A percentile compares a stretch with the other conserved stretches of the same genome.
phyloP scores from a whole-genome alignment of 2,113 vertebrate species.

The Pyxicephalus adspersus region DNA sequence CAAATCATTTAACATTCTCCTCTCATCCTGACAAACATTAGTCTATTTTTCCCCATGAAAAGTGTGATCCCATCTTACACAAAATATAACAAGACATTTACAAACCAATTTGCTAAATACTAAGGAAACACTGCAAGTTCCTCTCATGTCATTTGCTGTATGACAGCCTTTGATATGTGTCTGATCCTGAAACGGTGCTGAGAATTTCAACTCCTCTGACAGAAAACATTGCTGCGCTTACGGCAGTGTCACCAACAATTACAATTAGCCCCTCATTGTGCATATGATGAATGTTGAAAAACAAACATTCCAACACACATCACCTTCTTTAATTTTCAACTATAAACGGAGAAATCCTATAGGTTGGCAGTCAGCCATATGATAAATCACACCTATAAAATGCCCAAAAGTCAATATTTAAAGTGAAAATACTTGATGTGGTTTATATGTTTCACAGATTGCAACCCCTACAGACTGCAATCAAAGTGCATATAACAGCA shows the following conservation, averaged over 20 bases:
- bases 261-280: constrained; percentile 7
- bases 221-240: constrained; percentile 28
- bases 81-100: constrained; percentile 50
- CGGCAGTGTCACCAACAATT: background rate
- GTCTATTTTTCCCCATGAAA: constrained; percentile 23
- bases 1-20: constrained; percentile 43
- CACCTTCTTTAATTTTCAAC: constrained; percentile 4
- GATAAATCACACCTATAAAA: background rate
- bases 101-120: constrained; percentile 44
- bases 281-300: constrained; percentile 27
- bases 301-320: constrained; percentile 42
- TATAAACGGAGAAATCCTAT: constrained; percentile 5
- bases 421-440: background rate
- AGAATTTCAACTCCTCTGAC: constrained; percentile 3
- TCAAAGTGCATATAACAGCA: no score
- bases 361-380: background rate
- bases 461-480: background rate
- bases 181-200: constrained; percentile 42
- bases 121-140: constrained; percentile 29
- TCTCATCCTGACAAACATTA: constrained; percentile 38
- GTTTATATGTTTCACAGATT: background rate
- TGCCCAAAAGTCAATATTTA: background rate
- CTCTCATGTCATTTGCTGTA: constrained; percentile 42
- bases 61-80: constrained; percentile 21
- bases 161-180: constrained; percentile 48